Base-by-base conservation (phyloP, 2,113 vertebrate genomes). In the Poeciliopsis retropinna region DNA sequence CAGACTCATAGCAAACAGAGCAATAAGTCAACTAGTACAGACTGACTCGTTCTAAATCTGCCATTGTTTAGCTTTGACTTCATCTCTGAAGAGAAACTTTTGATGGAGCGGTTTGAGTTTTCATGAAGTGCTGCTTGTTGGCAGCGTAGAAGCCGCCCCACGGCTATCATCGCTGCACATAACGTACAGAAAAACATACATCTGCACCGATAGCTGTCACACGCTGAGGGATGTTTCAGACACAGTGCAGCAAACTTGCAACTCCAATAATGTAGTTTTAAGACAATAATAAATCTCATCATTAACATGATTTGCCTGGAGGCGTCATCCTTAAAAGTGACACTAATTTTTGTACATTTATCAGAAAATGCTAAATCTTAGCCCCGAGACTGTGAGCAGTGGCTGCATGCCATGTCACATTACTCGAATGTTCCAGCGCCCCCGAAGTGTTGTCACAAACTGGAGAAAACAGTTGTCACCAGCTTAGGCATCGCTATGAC, bases 271-370 rank as follows among this genome's bases (percentile, higher is more conserved):
- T 61, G 63, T 44, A 31, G 71, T 85, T 72, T 60, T 69, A 76
- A 80, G 72, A 87, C 83, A 89, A 85, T 85, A 88, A 86, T 80
- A 88, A 84, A 73, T 74, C 81, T 86, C 76, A 78, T 88, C 83
- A 86, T 87, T 87, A 83, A 77, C 73, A 72, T 65, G 83, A 77
- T 80, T 81, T 70, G 83, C 87, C 86, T 79, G 82, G 61, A 77
- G 87, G 88, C 82, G 60, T 84, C 82, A 86, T 90, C 84, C 84
- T 89, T 81, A 87, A 85, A 89, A 90, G 87, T 89, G 90, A 91
- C 88, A 90, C 83, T 91, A 89, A 93, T 93, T 89, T 92, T 88
- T 90, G 89, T 89, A 86, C 87, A 89, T 92, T 92, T 89, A 78
- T 81, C 74, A 88, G 85, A 62, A 91, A 27, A 75, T 83, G 87